phyloP scores from a whole-genome alignment of 2,888 invertebrate species.

The Bibio marci region DNA sequence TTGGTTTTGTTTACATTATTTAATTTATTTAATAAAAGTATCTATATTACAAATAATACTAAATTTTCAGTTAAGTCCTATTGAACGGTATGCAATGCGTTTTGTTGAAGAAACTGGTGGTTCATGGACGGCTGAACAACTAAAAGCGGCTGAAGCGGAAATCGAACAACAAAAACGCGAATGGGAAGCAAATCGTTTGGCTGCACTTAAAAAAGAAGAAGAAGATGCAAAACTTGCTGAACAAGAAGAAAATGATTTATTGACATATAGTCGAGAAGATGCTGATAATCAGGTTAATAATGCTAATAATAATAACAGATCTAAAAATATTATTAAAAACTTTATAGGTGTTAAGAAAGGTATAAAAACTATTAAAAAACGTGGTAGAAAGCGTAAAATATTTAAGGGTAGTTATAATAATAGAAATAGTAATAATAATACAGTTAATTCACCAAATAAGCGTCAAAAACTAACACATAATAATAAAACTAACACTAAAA shows the following conservation, averaged over 20 bases:
- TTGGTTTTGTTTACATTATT: too few relatives aligned
- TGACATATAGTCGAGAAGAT: constrained; percentile 62
- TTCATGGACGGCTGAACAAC: constrained; percentile 68
- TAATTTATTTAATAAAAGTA: too few relatives aligned
- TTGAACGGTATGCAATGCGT: constrained; percentile 89
- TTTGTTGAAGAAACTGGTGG: constrained; percentile 72
- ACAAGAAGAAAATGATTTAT: constrained; percentile 40
- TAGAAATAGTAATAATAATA: neutral
- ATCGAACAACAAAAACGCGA: constrained; percentile 70
- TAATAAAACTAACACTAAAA: constrained; percentile 10
- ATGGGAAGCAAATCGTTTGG: constrained; percentile 72
- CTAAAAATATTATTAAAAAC: constrained; percentile 4
- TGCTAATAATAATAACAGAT: constrained; percentile 7
- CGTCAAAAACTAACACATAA: neutral
- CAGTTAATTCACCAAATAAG: neutral
- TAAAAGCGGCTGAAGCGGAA: constrained; percentile 76
- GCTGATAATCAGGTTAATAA: constrained; percentile 73
- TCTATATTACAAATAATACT: too few relatives aligned
- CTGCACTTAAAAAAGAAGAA: constrained; percentile 49
- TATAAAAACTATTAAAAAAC: neutral
- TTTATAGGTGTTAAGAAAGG: too few relatives aligned
- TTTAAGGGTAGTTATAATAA: constrained; percentile 13
- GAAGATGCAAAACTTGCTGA: constrained; percentile 39
- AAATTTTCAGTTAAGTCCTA: constrained; percentile 60
- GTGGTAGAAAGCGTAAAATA: constrained; percentile 4